Percentiles rank a stretch among this genome's conserved stretches.
These are phyloP conservation scores for Oryzias celebensis DNA, from an alignment of 2,113 vertebrate species.

Conservation along the genomic window DNA sequence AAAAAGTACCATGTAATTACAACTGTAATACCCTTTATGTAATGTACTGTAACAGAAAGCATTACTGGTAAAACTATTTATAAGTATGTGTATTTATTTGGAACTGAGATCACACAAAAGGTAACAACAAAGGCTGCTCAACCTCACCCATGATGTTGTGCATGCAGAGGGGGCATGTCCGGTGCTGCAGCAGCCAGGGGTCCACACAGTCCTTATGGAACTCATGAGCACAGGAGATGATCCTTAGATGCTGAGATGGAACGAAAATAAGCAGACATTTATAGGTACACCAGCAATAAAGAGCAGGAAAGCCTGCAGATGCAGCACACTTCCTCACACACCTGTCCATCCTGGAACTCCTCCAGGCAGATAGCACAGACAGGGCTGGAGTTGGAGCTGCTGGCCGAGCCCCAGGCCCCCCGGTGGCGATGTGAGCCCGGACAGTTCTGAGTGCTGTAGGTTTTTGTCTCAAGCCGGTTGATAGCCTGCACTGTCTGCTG, in stretches of 20 bases:
- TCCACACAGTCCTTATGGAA: conserved; percentile 96
- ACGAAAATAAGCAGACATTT: not conserved
- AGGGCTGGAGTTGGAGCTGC: conserved; percentile 89
- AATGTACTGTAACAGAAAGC: too few relatives aligned
- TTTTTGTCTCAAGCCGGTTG: conserved; percentile 85
- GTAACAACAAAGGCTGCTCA: not conserved
- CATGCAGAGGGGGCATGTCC: conserved; percentile 97
- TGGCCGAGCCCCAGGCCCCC: conserved; percentile 80
- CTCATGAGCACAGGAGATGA: conserved; percentile 95
- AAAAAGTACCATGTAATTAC: too few relatives aligned
- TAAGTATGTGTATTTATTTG: too few relatives aligned
- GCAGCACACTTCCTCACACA: conserved; percentile 39
- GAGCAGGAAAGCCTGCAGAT: not conserved
- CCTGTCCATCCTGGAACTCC: conserved; percentile 96
- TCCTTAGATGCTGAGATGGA: conserved; percentile 85
- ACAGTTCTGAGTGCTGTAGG: conserved; percentile 81
- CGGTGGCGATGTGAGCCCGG: conserved; percentile 61
- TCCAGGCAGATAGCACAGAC: conserved; percentile 96
- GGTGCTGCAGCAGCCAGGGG: conserved; percentile 93
- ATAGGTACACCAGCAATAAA: not conserved
- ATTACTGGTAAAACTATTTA: too few relatives aligned
- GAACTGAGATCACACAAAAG: not conserved
- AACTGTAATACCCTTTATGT: too few relatives aligned
- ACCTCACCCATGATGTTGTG: conserved; percentile 96
- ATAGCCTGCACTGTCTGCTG: conserved; percentile 92